Percentiles rank a stretch among this genome's conserved stretches.
Evolutionary conservation across 2,888 invertebrate genomes (phyloP).

Genomic region (Diloba caeruleocephala): DNA sequence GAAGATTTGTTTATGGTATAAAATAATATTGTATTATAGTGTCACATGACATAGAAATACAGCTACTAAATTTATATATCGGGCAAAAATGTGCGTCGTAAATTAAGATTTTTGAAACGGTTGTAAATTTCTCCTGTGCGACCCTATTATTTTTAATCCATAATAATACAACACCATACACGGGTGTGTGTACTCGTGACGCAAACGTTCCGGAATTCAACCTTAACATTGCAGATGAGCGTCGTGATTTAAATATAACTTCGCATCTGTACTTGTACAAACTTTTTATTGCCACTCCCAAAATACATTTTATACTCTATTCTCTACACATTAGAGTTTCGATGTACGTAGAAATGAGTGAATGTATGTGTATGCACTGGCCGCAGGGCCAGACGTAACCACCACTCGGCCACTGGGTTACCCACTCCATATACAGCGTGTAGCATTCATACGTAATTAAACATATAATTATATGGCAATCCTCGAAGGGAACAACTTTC

Average conservation of each 20-base stretch:
- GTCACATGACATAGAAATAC: too few relatives aligned
- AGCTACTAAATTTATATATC: too few relatives aligned
- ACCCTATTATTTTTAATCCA: slow-evolving; percentile 6
- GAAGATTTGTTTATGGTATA: too few relatives aligned
- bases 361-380: slow-evolving; percentile 34
- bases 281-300: slow-evolving; percentile 59
- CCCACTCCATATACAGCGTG: slow-evolving; percentile 60
- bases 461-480: slow-evolving; percentile 55
- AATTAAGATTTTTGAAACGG: too few relatives aligned
- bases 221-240: slow-evolving; percentile 87
- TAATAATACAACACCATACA: slow-evolving; percentile 60
- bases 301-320: slow-evolving; percentile 62
- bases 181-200: slow-evolving; percentile 69
- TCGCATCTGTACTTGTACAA: slow-evolving; percentile 69
- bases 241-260: slow-evolving; percentile 85
- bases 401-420: slow-evolving; percentile 69
- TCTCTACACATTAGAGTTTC: slow-evolving; percentile 36
- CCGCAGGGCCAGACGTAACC: slow-evolving; percentile 47
- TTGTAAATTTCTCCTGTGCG: background rate
- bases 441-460: slow-evolving; percentile 52
- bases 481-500: slow-evolving; percentile 55
- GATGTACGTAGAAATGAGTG: slow-evolving; percentile 14
- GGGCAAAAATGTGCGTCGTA: too few relatives aligned
- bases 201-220: slow-evolving; percentile 83
- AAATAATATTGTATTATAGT: too few relatives aligned